These are phyloP conservation scores for Pantherophis alleghaniensis DNA, from an alignment of 2,797 vertebrate genomes.

Conservation along the genomic window DNA sequence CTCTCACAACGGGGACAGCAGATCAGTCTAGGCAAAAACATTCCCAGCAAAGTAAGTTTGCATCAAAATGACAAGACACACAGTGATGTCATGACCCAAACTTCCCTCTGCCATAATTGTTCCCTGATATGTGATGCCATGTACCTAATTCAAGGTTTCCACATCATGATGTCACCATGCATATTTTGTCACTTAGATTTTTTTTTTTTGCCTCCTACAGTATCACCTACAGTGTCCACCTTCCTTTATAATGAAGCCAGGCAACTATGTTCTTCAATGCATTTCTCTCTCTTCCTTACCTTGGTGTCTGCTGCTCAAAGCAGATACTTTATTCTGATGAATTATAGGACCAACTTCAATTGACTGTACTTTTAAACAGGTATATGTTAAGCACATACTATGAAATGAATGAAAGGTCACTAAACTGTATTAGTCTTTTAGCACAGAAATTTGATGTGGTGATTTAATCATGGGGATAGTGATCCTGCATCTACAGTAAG, in stretches of 20 bases:
- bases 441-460: not conserved
- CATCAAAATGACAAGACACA: not conserved
- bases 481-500: slow-evolving; percentile 5
- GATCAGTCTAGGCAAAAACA: not conserved
- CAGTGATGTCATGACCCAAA: not conserved
- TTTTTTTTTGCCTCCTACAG: not conserved
- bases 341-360: not conserved
- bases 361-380: not conserved
- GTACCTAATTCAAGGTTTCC: not conserved
- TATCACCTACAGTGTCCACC: not conserved
- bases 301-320: not conserved
- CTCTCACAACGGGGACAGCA: not conserved
- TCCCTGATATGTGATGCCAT: not conserved
- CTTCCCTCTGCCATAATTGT: not conserved
- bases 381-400: not conserved
- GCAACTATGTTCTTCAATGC: not conserved
- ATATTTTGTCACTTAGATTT: not conserved
- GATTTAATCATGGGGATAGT: not conserved
- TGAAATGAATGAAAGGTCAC: not conserved
- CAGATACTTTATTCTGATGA: not conserved
- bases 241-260: not conserved
- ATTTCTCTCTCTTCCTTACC: not conserved
- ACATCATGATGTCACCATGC: not conserved
- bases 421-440: not conserved
- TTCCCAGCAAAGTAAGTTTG: not conserved